A percentile compares a stretch with the other conserved stretches of the same genome.
These are phyloP conservation scores for Takifugu flavidus DNA, from an alignment of 2,113 vertebrate genomes.

Conservation along the genomic window DNA sequence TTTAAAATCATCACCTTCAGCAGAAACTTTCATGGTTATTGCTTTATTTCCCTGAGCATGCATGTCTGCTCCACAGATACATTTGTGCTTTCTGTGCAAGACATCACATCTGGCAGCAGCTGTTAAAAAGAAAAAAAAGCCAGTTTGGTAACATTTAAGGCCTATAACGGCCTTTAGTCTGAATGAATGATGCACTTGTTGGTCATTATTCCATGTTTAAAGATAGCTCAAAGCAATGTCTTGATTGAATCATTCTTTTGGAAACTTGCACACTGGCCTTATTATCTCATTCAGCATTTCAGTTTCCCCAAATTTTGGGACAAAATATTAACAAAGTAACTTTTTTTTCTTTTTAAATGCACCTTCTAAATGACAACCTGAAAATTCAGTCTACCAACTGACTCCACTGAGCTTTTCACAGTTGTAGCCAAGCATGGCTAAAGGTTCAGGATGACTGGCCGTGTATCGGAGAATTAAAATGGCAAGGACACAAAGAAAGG, in stretches of 20 bases:
- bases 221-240: too few relatives aligned
- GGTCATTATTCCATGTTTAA: neutral
- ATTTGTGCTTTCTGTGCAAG: slow-evolving; percentile 42
- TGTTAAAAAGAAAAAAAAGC: slow-evolving; percentile 60
- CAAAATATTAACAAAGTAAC: too few relatives aligned
- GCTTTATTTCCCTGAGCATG: slow-evolving; percentile 17
- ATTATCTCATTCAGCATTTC: too few relatives aligned
- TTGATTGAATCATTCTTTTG: too few relatives aligned
- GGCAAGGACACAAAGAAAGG: slow-evolving; percentile 8
- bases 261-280: too few relatives aligned
- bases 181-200: slow-evolving; percentile 19
- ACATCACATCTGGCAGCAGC: slow-evolving; percentile 63
- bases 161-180: slow-evolving; percentile 17
- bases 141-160: slow-evolving; percentile 58
- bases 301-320: too few relatives aligned
- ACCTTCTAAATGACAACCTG: slow-evolving; percentile 20
- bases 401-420: slow-evolving; percentile 55
- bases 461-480: slow-evolving; percentile 4
- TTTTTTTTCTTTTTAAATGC: too few relatives aligned
- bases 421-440: slow-evolving; percentile 48
- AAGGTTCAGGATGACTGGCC: slow-evolving; percentile 40
- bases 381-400: slow-evolving; percentile 37
- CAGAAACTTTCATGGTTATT: slow-evolving; percentile 17
- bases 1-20: slow-evolving; percentile 5
- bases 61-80: slow-evolving; percentile 38